Evolutionary conservation across 2,113 vertebrate species (phyloP), one percentile per base, ranked within the genome.

Genomic region (Scomber colias): DNA sequence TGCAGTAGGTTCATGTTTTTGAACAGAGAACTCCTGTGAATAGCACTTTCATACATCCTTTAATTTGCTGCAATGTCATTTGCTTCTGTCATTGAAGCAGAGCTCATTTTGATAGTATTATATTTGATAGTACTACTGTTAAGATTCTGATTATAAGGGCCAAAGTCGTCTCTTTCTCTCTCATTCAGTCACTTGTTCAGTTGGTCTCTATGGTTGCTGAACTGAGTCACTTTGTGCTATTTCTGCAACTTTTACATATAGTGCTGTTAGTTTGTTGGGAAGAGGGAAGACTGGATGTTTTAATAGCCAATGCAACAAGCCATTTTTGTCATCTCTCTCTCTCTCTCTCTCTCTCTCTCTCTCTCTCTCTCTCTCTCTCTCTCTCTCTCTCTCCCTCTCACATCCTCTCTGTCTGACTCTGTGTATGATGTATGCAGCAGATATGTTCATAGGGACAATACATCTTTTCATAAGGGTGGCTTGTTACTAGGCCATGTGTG

Each of bases 41-140:
- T 27, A 12, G 21, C 48, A 51, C 48, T 84, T 87, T 16, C 45
- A 68, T 17, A 6, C 57, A 48, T 31, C 35, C 24, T 57, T 54
- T 79, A 16, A 69, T 65, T 65, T 63, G 45, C 54, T 49, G 21
- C 31, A 66, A 10, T 72, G 56, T 17, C 74, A 40, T 16, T 62
- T 53, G 17, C 24, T 56, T 46, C 54, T 65, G 16, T 65, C 55
- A 50, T 17, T 57, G 8, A 7, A 44, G 35, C 27, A 24, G 13
- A 60, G 62, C 74, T 69, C 19, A 59, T 35, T 53, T 6, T n/a
- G 11, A 49, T 13, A 16, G 5, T 48, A 59, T 4, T 21, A 21
- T 21, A 21, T 21, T 21, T 21, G 21, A 21, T 21, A 21, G 21
- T 21, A 9, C 17, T 3, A n/a, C 12, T 24, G 17, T 11, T 82